Evolutionary conservation across 2,113 vertebrate species (phyloP).

Genomic region (Larimichthys crocea): DNA sequence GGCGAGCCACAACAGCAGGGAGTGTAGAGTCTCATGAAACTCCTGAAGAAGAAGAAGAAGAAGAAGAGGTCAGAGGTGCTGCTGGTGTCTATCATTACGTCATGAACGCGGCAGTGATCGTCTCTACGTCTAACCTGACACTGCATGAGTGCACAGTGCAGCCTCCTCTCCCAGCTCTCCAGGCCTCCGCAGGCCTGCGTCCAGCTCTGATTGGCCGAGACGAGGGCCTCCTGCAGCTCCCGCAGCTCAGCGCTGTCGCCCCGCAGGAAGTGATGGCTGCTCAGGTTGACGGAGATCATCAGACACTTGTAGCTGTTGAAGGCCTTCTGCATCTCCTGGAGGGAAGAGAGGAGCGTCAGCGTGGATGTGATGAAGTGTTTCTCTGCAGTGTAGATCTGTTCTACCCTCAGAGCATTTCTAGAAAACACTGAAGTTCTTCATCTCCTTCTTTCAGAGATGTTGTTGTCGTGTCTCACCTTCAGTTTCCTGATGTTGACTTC

Average conservation of each 20-base stretch:
- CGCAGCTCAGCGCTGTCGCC: conserved; percentile 77
- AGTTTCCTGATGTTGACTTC: conserved; percentile 84
- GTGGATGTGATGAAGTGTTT: no score
- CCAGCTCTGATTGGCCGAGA: conserved; percentile 88
- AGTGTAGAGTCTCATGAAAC: conserved; percentile 89
- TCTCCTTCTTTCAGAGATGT: not conserved
- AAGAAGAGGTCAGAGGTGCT: not conserved
- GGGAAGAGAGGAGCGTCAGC: not conserved
- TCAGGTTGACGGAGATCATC: conserved; percentile 88
- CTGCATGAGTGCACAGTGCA: conserved; percentile 85
- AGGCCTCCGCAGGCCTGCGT: conserved; percentile 79
- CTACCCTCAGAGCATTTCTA: no score
- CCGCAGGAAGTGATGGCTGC: conserved; percentile 83
- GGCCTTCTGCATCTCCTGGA: conserved; percentile 88
- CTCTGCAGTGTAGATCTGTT: no score
- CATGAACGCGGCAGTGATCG: no score
- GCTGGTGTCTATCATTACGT: no score
- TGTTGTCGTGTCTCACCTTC: conserved; percentile 80
- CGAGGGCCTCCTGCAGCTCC: conserved; percentile 85
- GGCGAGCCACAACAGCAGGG: conserved; percentile 89
- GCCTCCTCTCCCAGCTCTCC: conserved; percentile 86
- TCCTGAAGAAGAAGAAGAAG: conserved; percentile 82
- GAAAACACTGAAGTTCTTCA: no score
- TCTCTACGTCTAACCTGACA: conserved; percentile 86
- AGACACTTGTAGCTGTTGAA: conserved; percentile 91